These are phyloP conservation scores for Hippocampus kuda DNA, from an alignment of 2,797 vertebrate species.

Conservation along the genomic window DNA sequence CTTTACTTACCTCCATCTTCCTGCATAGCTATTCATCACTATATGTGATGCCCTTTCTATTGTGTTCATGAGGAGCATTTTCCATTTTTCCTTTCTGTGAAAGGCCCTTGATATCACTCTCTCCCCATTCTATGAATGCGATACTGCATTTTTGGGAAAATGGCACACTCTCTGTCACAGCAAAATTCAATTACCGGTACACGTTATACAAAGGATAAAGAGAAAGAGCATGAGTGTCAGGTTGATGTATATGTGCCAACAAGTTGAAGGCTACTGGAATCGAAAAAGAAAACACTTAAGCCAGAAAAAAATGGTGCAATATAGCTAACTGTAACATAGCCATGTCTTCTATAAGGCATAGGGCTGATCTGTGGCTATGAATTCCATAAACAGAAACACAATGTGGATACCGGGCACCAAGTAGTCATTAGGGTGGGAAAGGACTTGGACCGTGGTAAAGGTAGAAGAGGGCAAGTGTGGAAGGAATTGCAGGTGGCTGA, in stretches of 20 bases:
- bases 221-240: conserved; percentile 5
- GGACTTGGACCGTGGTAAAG: conserved; percentile 16
- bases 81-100: conserved; percentile 39
- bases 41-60: conserved; percentile 17
- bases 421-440: conserved; percentile 27
- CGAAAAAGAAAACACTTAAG: conserved; percentile 29
- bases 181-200: conserved; percentile 39
- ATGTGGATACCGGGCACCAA: conserved; percentile 22
- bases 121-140: conserved; percentile 29
- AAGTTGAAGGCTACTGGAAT: neutral
- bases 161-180: conserved; percentile 38
- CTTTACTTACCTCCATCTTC: conserved; percentile 36
- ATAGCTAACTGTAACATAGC: conserved; percentile 28
- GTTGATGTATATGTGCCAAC: neutral
- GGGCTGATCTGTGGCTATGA: conserved; percentile 15
- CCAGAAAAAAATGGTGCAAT: conserved; percentile 14
- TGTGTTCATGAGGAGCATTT: conserved; percentile 38
- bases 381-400: conserved; percentile 23
- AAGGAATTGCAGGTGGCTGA: conserved; percentile 44
- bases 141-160: conserved; percentile 39
- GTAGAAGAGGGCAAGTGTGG: conserved; percentile 24
- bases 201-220: conserved; percentile 46
- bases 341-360: conserved; percentile 10
- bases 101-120: conserved; percentile 19
- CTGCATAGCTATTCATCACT: conserved; percentile 53